Evolutionary conservation across 30 jellyfish, hydroid and myxozoan species (phyloP).

Genomic region (Aurelia aurita complex sp. Pacific): DNA sequence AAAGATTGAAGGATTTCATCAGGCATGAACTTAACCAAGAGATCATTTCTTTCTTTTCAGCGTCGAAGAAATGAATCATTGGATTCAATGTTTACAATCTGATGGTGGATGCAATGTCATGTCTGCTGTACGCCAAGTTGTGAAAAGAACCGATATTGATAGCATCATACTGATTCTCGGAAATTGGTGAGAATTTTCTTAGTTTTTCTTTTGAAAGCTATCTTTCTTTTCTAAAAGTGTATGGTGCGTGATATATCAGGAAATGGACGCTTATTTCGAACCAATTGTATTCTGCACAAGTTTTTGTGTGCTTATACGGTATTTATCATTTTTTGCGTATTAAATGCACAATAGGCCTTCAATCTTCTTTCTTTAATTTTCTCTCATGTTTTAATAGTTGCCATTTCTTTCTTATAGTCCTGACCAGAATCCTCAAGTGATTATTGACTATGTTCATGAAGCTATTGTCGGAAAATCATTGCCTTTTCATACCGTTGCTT

Average conservation of each 20-base stretch:
- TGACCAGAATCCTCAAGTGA: constrained; percentile 67
- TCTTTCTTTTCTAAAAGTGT: too few relatives aligned
- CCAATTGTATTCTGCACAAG: too few relatives aligned
- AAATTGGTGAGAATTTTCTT: constrained; percentile 40
- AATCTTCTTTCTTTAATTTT: too few relatives aligned
- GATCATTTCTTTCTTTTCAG: constrained; percentile 4
- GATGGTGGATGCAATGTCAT: constrained; percentile 84
- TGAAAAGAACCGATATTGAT: constrained; percentile 63
- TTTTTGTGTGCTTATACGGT: too few relatives aligned
- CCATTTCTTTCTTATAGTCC: constrained; percentile 42
- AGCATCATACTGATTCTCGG: constrained; percentile 68
- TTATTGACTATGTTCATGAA: constrained; percentile 61
- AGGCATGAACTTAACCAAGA: too few relatives aligned
- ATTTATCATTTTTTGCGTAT: too few relatives aligned
- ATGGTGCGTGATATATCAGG: too few relatives aligned
- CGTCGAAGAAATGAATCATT: constrained; percentile 50
- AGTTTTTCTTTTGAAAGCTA: not conserved
- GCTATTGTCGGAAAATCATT: constrained; percentile 44
- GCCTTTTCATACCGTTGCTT: constrained; percentile 73
- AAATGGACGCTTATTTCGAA: too few relatives aligned
- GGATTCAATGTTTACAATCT: constrained; percentile 77
- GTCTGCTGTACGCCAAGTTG: constrained; percentile 60
- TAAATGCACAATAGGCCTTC: too few relatives aligned
- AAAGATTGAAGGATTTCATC: too few relatives aligned
- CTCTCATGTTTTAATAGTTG: too few relatives aligned